These are phyloP conservation scores for Eptesicus fuscus DNA, from an alignment of 2,113 vertebrate genomes.

Conservation along the genomic window DNA sequence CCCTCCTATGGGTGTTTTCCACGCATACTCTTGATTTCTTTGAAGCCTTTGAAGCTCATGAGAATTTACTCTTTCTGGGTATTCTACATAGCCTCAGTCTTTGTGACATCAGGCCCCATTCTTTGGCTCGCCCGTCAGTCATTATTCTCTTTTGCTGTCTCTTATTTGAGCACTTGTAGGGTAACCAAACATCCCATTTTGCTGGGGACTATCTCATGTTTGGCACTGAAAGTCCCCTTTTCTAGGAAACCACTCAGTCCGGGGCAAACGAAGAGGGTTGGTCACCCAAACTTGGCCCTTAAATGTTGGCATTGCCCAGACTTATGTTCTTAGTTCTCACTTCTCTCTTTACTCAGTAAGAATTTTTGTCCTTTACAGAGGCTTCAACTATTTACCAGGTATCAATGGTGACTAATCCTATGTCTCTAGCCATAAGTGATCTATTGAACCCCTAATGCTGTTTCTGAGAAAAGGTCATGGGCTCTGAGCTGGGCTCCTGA, in stretches of 20 bases:
- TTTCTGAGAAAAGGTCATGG: neutral
- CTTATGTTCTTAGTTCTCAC: neutral
- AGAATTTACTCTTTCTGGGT: neutral
- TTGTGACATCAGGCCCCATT: neutral
- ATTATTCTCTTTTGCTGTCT: neutral
- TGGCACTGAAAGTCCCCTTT: neutral
- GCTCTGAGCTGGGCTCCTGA: neutral
- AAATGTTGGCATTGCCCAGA: neutral
- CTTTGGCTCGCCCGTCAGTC: neutral
- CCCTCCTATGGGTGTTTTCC: neutral
- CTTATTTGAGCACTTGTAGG: neutral
- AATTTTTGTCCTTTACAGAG: neutral
- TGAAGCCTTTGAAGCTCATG: neutral
- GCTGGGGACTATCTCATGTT: neutral
- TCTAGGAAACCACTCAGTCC: neutral
- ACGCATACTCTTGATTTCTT: neutral
- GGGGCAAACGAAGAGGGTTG: neutral
- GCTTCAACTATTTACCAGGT: neutral
- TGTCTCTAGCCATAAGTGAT: neutral
- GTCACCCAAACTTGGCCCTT: neutral
- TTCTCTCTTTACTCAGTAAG: neutral
- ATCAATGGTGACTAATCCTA: neutral
- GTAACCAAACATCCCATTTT: neutral
- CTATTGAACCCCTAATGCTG: neutral
- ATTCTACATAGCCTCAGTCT: neutral